Evolutionary conservation across 35 echinoderm and acorn worm genomes (phyloP), one percentile per base, ranked within the genome.

Genomic region (Diadema setosum): DNA sequence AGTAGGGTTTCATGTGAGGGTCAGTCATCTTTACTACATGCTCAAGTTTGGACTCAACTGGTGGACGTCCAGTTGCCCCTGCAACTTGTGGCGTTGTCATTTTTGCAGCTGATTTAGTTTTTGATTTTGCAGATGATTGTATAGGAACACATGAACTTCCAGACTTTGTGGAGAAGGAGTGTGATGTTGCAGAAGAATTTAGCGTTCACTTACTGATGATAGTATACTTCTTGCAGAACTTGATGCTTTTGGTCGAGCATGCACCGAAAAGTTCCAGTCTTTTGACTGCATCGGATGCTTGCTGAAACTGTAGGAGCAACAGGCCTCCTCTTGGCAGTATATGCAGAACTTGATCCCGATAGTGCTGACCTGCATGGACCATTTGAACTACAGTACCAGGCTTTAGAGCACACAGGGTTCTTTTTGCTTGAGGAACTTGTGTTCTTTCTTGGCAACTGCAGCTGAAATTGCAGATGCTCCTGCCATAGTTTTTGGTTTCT

Each of bases 1-100:
- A 90, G 35, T 90, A 83, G 31, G 84, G 87, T 90, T 88, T 82
- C 32, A 45, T 50, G 65, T 88, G 80, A 35, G 86, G 86, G 61
- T 88, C 70, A 21, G 45, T 82, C 69, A 88, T 81, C 40, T 69
- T 88, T 12, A 88, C 70, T 45, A 88, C 70, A 81, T 49, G 69
- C 42, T 88, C 9, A 81, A 48, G 86, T 73, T 81, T 88, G 16
- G 86, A 88, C 8, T 49, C 21, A 86, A 33, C 2, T 39, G 65
- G 11, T 42, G 67, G 12, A 78, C 39, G 1, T 41, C 18, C 21
- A 1, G 46, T 34, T 30, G 43, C 21, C 59, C 23, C 70, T 81
- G 14, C 15, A 36, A n/a, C n/a, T n/a, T n/a, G n/a, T n/a, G n/a
- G n/a, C n/a, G n/a, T n/a, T n/a, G n/a, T n/a, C n/a, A n/a, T n/a